Evolutionary conservation across 2,797 vertebrate species (phyloP).

Genomic region (Manis javanica): DNA sequence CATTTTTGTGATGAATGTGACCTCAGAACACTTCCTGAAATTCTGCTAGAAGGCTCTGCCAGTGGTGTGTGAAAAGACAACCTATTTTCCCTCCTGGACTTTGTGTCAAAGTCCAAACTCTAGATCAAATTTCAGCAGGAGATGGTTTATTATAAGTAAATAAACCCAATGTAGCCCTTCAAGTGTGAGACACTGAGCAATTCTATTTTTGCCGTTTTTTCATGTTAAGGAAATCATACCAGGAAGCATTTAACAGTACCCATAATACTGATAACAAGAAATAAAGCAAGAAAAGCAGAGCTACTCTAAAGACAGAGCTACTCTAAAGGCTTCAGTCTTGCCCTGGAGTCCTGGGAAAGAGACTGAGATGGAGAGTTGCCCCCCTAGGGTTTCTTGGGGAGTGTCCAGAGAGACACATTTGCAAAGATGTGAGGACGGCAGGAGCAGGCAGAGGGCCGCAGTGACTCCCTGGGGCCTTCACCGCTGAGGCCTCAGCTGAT

Average conservation of each 20-base stretch:
- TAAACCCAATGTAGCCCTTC: background rate
- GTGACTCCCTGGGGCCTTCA: background rate
- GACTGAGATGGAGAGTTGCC: background rate
- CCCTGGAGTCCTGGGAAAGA: background rate
- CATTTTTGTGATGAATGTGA: background rate
- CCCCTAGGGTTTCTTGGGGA: background rate
- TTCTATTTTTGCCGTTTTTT: background rate
- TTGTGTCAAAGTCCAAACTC: background rate
- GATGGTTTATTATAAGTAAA: background rate
- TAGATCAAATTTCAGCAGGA: background rate
- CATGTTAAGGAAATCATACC: background rate
- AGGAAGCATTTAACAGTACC: background rate
- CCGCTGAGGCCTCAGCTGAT: background rate
- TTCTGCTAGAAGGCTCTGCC: background rate
- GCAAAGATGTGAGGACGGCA: background rate
- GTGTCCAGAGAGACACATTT: background rate
- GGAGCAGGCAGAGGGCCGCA: background rate
- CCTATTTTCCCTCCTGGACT: background rate
- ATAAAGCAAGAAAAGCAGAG: background rate
- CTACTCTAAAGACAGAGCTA: background rate
- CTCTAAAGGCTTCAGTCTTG: background rate
- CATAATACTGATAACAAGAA: background rate
- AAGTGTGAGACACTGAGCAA: background rate
- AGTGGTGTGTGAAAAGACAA: background rate
- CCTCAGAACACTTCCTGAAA: background rate